Percentiles rank a stretch among this genome's conserved stretches.
These are phyloP conservation scores for Gymnothorax reevesii DNA, from an alignment of 2,797 vertebrate species.

Conservation along the genomic window DNA sequence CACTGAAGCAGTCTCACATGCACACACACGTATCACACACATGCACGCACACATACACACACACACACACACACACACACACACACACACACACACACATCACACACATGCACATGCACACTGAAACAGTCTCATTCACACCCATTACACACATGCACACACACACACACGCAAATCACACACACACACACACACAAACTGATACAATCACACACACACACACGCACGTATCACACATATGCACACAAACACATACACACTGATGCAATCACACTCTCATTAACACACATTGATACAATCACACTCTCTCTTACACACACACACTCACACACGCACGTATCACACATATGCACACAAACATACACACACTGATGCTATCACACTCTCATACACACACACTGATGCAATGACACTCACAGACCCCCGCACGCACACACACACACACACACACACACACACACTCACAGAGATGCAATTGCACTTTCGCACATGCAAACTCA, in stretches of 20 bases:
- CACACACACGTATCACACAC: constrained; percentile 4
- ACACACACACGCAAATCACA: background rate
- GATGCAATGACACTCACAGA: background rate
- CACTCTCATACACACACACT: too few relatives aligned
- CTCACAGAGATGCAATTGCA: constrained; percentile 14
- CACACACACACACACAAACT: background rate
- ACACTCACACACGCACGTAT: background rate
- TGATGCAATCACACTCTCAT: constrained; percentile 4
- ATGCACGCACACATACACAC: background rate
- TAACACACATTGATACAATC: constrained; percentile 2
- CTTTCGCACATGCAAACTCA: constrained; percentile 19
- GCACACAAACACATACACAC: background rate
- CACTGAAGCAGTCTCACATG: constrained; percentile 5
- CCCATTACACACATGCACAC: background rate
- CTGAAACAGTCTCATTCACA: background rate
- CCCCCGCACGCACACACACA: constrained; percentile 14
- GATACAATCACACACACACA: too few relatives aligned
- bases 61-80: background rate
- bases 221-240: too few relatives aligned
- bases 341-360: too few relatives aligned
- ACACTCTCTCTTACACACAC: background rate
- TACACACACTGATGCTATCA: too few relatives aligned
- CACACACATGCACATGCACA: too few relatives aligned
- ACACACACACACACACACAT: background rate
- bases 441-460: constrained; percentile 15